A percentile compares a stretch with the other conserved stretches of the same genome.
phyloP scores from a whole-genome alignment of 2,888 invertebrate genomes.

The Pilophorus perplexus region DNA sequence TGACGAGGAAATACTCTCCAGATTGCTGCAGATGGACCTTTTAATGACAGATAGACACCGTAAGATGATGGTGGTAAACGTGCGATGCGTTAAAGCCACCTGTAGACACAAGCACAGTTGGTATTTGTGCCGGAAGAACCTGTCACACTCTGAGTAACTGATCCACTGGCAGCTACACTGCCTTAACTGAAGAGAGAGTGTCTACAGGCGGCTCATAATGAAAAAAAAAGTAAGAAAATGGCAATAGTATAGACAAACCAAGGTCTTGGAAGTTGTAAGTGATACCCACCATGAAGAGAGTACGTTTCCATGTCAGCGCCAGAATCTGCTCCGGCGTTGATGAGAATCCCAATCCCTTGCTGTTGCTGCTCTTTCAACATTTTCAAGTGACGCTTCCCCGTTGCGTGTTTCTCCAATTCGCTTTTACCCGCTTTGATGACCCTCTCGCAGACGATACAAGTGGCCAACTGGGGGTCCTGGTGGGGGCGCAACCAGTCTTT shows the following conservation, averaged over 20 bases:
- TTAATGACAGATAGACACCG: too few relatives aligned
- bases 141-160: too few relatives aligned
- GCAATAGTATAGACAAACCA: background rate
- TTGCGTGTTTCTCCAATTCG: constrained; percentile 51
- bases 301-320: constrained; percentile 18
- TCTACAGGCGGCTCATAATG: too few relatives aligned
- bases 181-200: background rate
- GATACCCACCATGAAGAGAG: constrained; percentile 21
- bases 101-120: too few relatives aligned
- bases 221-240: too few relatives aligned
- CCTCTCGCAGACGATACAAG: constrained; percentile 50
- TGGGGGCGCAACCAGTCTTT: constrained; percentile 50
- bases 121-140: too few relatives aligned
- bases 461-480: constrained; percentile 49
- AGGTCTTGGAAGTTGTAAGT: background rate
- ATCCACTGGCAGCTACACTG: too few relatives aligned
- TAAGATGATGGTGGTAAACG: too few relatives aligned
- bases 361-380: constrained; percentile 42
- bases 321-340: constrained; percentile 12
- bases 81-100: too few relatives aligned
- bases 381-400: constrained; percentile 49
- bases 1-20: too few relatives aligned
- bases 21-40: too few relatives aligned
- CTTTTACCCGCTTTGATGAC: constrained; percentile 51
- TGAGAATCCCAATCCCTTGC: constrained; percentile 14